Evolutionary conservation across 1,140 invertebrate species (phyloP).

Genomic region (Acyrthosiphon pisum): DNA sequence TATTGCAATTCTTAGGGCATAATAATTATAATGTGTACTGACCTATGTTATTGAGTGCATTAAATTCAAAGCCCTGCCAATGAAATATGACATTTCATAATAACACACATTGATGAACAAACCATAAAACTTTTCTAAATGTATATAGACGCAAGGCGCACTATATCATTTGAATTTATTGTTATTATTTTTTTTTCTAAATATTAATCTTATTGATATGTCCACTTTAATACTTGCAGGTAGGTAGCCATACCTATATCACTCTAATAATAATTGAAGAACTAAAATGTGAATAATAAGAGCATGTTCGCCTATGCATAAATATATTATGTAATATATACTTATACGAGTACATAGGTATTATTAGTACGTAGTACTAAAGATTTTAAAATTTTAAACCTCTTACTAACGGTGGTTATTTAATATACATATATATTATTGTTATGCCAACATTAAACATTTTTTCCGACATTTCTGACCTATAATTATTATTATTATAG

Average conservation of each 20-base stretch:
- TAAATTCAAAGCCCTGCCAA: not conserved
- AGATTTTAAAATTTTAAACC: not conserved
- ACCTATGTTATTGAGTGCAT: not conserved
- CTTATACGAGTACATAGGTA: not conserved
- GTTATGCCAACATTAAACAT: not conserved
- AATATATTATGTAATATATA: too few species aligned
- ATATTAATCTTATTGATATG: not conserved
- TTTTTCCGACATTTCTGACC: not conserved
- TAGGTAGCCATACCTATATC: not conserved
- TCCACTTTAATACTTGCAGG: not conserved
- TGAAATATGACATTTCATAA: not conserved
- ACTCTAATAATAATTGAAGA: not conserved
- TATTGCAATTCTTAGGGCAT: not conserved
- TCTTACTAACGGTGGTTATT: not conserved
- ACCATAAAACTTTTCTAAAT: not conserved
- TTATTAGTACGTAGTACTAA: not conserved
- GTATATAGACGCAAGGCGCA: not conserved
- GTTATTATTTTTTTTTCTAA: not conserved
- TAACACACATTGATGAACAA: not conserved
- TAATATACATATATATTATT: not conserved
- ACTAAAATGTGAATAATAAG: not conserved
- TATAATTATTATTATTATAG: constrained; percentile 2
- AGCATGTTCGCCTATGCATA: not conserved
- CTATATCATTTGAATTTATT: not conserved
- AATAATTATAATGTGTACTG: not conserved